phyloP scores from a whole-genome alignment of 2,113 vertebrate genomes.

The Ahaetulla prasina region DNA sequence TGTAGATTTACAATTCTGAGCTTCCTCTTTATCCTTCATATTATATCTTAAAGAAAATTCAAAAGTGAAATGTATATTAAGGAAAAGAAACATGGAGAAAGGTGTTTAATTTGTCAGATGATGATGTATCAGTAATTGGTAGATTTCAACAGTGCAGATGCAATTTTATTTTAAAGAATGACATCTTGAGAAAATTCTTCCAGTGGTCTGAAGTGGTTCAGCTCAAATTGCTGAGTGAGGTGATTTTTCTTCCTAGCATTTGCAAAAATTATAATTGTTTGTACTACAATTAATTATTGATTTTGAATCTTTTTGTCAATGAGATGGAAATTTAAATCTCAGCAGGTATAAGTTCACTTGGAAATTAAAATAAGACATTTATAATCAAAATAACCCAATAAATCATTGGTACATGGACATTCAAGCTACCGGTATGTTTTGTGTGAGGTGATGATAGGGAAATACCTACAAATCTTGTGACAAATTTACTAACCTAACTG shows the following conservation, averaged over 20 bases:
- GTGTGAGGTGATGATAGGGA: conserved; percentile 19
- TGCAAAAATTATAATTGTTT: neutral
- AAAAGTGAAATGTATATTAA: neutral
- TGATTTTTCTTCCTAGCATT: conserved; percentile 14
- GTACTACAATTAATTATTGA: conserved; percentile 4
- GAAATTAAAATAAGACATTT: conserved; percentile 23
- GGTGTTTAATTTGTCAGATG: neutral
- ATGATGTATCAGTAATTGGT: neutral
- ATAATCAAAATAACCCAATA: conserved; percentile 6
- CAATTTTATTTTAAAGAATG: conserved; percentile 14
- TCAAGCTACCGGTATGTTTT: neutral
- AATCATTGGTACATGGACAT: neutral
- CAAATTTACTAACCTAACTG: conserved; percentile 37
- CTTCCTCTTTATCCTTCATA: neutral
- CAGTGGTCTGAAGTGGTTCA: neutral
- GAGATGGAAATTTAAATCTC: conserved; percentile 17
- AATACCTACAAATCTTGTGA: neutral
- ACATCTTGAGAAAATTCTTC: neutral
- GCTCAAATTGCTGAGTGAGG: neutral
- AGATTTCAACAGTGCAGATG: neutral
- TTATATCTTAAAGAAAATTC: neutral
- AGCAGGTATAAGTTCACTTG: neutral
- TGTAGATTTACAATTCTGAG: neutral
- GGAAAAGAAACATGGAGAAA: neutral
- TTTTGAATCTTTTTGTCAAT: conserved; percentile 18